These are phyloP conservation scores for Chloroclysta siterata DNA, from an alignment of 2,888 invertebrate species.

Conservation along the genomic window DNA sequence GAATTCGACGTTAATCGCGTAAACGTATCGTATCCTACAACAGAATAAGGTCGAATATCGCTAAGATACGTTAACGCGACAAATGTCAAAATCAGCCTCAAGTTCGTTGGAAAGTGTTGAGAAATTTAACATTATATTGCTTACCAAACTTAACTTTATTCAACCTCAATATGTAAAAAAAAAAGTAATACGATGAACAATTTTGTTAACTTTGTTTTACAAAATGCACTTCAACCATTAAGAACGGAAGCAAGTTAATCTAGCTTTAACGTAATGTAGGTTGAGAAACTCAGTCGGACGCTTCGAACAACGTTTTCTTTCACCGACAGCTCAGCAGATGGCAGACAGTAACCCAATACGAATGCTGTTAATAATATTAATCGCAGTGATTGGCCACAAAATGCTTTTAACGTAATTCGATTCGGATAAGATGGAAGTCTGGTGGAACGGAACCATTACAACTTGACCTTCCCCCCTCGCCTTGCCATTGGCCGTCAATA, in stretches of 20 bases:
- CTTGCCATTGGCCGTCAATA: constrained; percentile 49
- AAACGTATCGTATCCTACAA: too few species aligned
- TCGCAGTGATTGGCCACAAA: constrained; percentile 79
- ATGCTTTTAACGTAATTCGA: constrained; percentile 81
- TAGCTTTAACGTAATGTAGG: constrained; percentile 22
- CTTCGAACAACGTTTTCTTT: constrained; percentile 37
- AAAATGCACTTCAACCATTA: constrained; percentile 3
- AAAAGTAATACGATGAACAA: too few species aligned
- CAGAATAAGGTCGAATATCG: too few species aligned
- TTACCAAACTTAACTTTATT: too few species aligned
- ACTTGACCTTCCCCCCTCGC: constrained; percentile 57
- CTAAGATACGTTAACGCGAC: too few species aligned
- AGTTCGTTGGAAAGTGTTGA: too few species aligned
- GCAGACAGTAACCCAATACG: constrained; percentile 70
- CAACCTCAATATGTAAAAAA: too few species aligned
- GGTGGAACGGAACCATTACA: constrained; percentile 69
- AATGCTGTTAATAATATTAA: constrained; percentile 75
- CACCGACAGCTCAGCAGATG: constrained; percentile 49
- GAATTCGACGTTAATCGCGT: too few species aligned
- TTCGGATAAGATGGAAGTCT: constrained; percentile 75
- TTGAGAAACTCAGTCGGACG: constrained; percentile 20
- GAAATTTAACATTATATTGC: too few species aligned
- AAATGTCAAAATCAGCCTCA: too few species aligned
- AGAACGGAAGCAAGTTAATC: constrained; percentile 27
- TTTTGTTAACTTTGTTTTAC: too few species aligned